phyloP scores from a whole-genome alignment of 2,113 vertebrate species.

The Piprites chloris region DNA sequence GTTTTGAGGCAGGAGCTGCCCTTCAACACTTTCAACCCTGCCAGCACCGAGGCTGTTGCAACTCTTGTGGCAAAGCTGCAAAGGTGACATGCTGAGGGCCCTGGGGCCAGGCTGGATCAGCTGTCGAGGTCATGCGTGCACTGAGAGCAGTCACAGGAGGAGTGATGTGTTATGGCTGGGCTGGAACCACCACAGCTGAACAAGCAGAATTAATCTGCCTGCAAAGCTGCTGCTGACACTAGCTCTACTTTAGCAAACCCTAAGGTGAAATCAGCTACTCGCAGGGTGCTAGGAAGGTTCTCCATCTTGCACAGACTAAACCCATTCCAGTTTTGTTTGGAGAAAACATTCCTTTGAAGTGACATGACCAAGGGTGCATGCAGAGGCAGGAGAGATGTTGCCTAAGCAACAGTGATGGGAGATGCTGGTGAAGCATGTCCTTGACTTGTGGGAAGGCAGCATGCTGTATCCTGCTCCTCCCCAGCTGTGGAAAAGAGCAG shows the following conservation, averaged over 20 bases:
- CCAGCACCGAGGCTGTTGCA: background rate
- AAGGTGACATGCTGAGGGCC: background rate
- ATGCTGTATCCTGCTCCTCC: background rate
- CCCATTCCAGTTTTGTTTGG: background rate
- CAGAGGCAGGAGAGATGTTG: background rate
- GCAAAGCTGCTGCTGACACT: background rate
- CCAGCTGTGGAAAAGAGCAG: background rate
- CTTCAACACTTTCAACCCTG: background rate
- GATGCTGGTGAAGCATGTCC: background rate
- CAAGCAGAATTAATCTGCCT: background rate
- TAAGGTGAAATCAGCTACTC: background rate
- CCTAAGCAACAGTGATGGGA: background rate
- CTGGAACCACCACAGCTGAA: background rate
- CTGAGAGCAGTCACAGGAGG: background rate
- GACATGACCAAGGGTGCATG: accelerated
- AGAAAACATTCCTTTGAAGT: background rate
- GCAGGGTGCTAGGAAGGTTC: accelerated
- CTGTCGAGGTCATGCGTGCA: accelerated
- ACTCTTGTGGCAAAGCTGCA: background rate
- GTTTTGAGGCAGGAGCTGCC: background rate
- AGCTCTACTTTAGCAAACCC: background rate
- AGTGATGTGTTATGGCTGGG: background rate
- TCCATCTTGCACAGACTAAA: background rate
- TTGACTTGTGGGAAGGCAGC: background rate
- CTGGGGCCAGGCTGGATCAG: background rate